Base-by-base conservation (phyloP, 2,113 vertebrate genomes). In the Myotis brandtii region DNA sequence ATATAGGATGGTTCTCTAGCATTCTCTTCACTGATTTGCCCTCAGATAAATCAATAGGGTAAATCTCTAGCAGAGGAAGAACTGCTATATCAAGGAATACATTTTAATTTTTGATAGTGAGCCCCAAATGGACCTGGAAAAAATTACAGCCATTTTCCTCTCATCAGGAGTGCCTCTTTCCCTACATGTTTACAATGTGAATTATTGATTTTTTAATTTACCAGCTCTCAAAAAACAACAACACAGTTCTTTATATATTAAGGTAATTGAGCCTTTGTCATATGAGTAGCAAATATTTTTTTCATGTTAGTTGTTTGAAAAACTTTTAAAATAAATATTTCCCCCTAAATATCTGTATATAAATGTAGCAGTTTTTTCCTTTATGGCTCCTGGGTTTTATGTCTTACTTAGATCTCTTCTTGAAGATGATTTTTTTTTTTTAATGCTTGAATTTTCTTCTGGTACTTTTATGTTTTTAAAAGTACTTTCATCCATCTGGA, bases 401-500 rank as follows among this genome's bases (percentile, higher is more conserved):
- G 69, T 89, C 80, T 89, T 81, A 76, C 67, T 67, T 67, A 88
- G 80, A 43, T 86, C 67, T 9, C 5, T 86, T 75, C 87, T 93
- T 94, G 56, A 43, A 86, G 67, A 91, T 75, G 17, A 56, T 69
- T 73, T 56, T 70, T 76, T 7, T 30, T 0, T 40, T 40, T n/a
- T 12, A 56, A 62, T 62, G 25, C 56, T 80, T 21, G 20, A 54
- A 21, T 66, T 83, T 59, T 93, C 91, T 87, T 88, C 59, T 93
- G 30, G 30, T 56, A 73, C 70, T 76, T 52, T 79, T 67, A 88
- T 66, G 66, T 52, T 89, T 93, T 95, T 50, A 54, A 89, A 84
- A 93, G 72, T 81, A 43, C 84, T 81, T 96, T 56, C 72, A 72
- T 90, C 95, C 96, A 91, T 91, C 87, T 96, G 91, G 87, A 96